Conservation (phyloP, 2,888 invertebrate genomes). For the Chalcis sispes region DNA sequence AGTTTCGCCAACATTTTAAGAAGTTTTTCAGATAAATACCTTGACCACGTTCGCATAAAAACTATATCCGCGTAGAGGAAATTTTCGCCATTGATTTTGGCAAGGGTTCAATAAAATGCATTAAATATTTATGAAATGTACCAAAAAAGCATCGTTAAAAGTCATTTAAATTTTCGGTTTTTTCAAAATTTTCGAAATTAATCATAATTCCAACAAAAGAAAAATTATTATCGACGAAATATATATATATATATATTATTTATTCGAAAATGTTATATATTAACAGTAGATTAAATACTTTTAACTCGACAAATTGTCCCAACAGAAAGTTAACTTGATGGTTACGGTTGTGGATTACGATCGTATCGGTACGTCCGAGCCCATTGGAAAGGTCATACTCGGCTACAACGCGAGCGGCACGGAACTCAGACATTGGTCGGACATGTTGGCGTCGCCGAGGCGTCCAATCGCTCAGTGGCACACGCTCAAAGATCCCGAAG, state of each 20-base stretch:
- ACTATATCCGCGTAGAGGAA: constrained; percentile 7
- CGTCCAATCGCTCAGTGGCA: constrained; percentile 99
- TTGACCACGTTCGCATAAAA: constrained; percentile 3
- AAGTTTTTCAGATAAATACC: constrained; percentile 10
- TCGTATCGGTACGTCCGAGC: constrained; percentile 99
- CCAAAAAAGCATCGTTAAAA: neutral
- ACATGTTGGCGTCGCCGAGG: constrained; percentile 99
- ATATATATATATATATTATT: neutral
- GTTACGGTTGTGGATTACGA: constrained; percentile 99
- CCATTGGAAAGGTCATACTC: constrained; percentile 97
- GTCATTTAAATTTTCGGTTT: neutral
- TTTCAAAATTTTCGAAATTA: too few species aligned
- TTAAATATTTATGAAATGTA: constrained; percentile 3
- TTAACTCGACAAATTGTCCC: constrained; percentile 56
- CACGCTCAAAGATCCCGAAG: constrained; percentile 98
- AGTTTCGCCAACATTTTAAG: neutral
- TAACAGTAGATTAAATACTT: too few species aligned
- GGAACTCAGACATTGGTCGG: constrained; percentile 99
- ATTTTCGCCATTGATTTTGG: constrained; percentile 39
- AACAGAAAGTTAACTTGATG: constrained; percentile 98
- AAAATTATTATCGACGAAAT: neutral
- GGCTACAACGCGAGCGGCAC: constrained; percentile 99
- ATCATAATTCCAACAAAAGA: too few species aligned
- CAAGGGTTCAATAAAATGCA: constrained; percentile 33
- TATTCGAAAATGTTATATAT: neutral